phyloP scores from a whole-genome alignment of 2,888 invertebrate genomes.

The Oegoconia quadripuncta region DNA sequence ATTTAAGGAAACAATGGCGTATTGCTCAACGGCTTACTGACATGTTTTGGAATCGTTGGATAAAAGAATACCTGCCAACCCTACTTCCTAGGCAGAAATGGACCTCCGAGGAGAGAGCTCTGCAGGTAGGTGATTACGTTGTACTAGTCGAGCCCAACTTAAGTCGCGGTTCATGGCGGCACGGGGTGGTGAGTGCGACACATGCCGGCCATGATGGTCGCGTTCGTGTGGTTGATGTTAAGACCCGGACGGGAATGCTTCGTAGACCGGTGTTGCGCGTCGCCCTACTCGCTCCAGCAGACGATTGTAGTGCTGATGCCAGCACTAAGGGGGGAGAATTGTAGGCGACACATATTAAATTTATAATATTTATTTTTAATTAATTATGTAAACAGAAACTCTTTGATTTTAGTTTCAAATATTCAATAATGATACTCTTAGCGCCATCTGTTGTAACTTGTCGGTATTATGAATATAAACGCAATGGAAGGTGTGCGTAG shows the following conservation, averaged over 20 bases:
- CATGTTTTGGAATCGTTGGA: slow-evolving; percentile 30
- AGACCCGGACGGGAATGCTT: neutral
- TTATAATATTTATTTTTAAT: too few species aligned
- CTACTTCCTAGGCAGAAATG: slow-evolving; percentile 13
- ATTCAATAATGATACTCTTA: too few species aligned
- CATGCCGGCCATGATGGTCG: neutral
- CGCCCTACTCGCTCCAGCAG: neutral
- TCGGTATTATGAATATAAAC: too few species aligned
- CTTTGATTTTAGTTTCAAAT: too few species aligned
- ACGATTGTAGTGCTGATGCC: neutral
- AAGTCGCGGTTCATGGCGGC: neutral
- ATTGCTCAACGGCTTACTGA: slow-evolving; percentile 22
- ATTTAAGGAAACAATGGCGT: slow-evolving; percentile 27
- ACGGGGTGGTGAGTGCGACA: neutral
- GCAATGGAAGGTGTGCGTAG: too few species aligned
- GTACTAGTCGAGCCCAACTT: neutral
- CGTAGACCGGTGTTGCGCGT: too few species aligned
- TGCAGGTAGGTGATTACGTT: slow-evolving; percentile 13
- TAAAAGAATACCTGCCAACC: slow-evolving; percentile 17
- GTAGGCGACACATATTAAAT: too few species aligned
- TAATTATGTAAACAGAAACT: too few species aligned
- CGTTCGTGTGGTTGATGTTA: neutral
- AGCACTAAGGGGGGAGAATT: slow-evolving; percentile 1
- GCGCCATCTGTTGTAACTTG: too few species aligned
- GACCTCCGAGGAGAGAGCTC: neutral